Conservation (phyloP, 2,888 invertebrate genomes). For the Trichacis sp. region DNA sequence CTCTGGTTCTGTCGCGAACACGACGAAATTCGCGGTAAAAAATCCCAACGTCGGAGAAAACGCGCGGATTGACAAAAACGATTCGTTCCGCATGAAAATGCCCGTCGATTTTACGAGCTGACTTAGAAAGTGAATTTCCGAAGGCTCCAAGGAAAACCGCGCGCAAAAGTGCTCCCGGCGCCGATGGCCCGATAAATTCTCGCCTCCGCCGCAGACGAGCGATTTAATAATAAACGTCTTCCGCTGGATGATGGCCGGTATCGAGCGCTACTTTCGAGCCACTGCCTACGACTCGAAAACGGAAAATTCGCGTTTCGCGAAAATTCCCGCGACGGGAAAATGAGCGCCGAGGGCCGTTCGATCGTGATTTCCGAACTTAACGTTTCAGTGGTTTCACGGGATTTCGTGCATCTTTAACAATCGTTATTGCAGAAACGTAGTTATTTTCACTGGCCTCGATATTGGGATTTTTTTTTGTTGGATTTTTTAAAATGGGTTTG, state of each 20-base stretch:
- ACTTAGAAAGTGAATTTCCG: slow-evolving; percentile 63
- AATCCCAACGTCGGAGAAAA: slow-evolving; percentile 28
- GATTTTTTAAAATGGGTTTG: too few relatives aligned
- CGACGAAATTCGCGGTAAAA: slow-evolving; percentile 24
- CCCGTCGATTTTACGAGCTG: slow-evolving; percentile 55
- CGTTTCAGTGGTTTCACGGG: too few relatives aligned
- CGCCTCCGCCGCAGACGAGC: slow-evolving; percentile 40
- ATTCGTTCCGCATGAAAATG: slow-evolving; percentile 54
- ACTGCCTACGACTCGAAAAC: slow-evolving; percentile 22
- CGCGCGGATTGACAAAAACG: slow-evolving; percentile 34
- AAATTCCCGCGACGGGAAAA: slow-evolving; percentile 29
- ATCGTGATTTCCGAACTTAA: slow-evolving; percentile 22
- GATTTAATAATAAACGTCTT: slow-evolving; percentile 52
- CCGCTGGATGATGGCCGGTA: slow-evolving; percentile 46
- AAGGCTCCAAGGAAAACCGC: background rate
- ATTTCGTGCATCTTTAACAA: too few relatives aligned
- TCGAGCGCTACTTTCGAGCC: slow-evolving; percentile 43
- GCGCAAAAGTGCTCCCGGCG: slow-evolving; percentile 15
- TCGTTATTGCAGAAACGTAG: too few relatives aligned
- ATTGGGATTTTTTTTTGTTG: too few relatives aligned
- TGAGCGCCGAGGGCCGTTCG: slow-evolving; percentile 53
- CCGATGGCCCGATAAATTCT: slow-evolving; percentile 43
- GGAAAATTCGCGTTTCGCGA: slow-evolving; percentile 35
- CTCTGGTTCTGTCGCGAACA: slow-evolving; percentile 19
- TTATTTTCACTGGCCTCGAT: too few relatives aligned